Percentiles rank a stretch among this genome's conserved stretches.
Conservation (phyloP, 2,113 vertebrate genomes). For the Pelusios castaneus region DNA sequence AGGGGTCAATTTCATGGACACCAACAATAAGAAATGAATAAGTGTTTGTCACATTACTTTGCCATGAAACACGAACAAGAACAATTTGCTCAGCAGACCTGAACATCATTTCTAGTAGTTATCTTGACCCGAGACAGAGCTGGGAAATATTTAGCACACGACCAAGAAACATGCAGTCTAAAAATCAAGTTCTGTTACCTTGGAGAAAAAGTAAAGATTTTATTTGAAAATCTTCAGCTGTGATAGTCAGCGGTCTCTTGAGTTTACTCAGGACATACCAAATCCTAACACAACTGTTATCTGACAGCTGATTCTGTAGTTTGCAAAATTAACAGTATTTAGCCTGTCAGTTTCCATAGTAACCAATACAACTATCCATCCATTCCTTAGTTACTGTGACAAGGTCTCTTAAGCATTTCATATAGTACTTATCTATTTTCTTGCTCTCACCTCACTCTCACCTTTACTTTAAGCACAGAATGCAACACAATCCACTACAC, state of each 20-base stretch:
- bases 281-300: not conserved
- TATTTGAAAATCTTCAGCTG: not conserved
- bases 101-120: not conserved
- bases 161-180: not conserved
- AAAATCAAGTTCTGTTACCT: not conserved
- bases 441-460: slow-evolving; percentile 75
- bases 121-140: not conserved
- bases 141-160: not conserved
- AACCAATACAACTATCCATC: not conserved
- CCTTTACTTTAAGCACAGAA: slow-evolving; percentile 71
- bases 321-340: slow-evolving; percentile 57
- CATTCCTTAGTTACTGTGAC: slow-evolving; percentile 6
- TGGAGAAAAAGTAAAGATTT: fast-evolving
- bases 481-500: slow-evolving; percentile 74
- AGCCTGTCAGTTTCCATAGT: slow-evolving; percentile 25
- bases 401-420: slow-evolving; percentile 52
- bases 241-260: not conserved
- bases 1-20: not conserved
- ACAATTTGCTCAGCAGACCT: not conserved
- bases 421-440: slow-evolving; percentile 63
- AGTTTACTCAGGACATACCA: not conserved
- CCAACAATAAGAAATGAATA: not conserved
- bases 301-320: not conserved
- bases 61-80: not conserved
- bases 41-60: not conserved